phyloP scores from a whole-genome alignment of 2,113 vertebrate genomes.

The Paramisgurnus dabryanus region DNA sequence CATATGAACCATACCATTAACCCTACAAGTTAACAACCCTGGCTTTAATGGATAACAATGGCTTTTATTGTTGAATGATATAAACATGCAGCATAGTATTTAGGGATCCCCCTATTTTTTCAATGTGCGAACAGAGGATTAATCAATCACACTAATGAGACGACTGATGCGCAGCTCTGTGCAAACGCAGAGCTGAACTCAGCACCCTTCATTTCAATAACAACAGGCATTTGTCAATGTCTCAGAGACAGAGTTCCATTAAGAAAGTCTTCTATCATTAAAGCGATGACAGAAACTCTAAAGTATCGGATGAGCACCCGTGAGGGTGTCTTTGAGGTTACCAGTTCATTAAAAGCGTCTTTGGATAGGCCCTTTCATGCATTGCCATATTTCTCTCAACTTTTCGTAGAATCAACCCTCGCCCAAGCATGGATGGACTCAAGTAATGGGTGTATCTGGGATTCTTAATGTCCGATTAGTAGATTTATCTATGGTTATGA shows the following conservation, averaged over 20 bases:
- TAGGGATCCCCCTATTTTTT: neutral
- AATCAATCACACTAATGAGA: conserved; percentile 13
- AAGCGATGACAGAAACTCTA: neutral
- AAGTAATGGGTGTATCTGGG: neutral
- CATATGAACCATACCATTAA: too few relatives aligned
- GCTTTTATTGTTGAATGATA: neutral
- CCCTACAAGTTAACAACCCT: too few relatives aligned
- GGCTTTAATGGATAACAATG: neutral
- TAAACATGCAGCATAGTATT: neutral
- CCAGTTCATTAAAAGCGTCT: conserved; percentile 7
- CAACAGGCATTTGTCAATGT: conserved; percentile 29
- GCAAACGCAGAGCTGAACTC: neutral
- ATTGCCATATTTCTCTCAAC: neutral
- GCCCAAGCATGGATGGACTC: neutral
- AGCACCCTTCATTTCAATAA: conserved; percentile 13
- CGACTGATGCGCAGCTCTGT: neutral
- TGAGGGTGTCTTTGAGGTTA: neutral
- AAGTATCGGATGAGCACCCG: neutral
- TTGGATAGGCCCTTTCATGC: conserved; percentile 1
- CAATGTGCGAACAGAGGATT: neutral
- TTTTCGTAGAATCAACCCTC: neutral
- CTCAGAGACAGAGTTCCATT: conserved; percentile 13
- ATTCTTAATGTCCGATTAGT: conserved; percentile 16
- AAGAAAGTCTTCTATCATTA: conserved; percentile 24
- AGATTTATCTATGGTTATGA: conserved; percentile 16